Percentiles rank a stretch among this genome's conserved stretches.
phyloP scores from a whole-genome alignment of 23 tunicate species.

The Halocynthia roretzi region DNA sequence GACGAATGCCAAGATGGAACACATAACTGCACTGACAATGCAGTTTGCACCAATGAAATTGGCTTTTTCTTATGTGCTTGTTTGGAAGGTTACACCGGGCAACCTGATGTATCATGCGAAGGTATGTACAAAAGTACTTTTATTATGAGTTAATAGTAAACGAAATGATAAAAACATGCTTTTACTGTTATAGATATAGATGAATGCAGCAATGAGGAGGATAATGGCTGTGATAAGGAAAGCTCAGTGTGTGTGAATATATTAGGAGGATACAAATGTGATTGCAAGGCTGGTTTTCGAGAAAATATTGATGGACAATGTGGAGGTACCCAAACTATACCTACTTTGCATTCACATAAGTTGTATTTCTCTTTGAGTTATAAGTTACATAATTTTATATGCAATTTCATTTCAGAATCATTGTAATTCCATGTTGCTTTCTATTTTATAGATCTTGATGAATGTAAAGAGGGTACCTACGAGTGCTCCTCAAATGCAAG shows the following conservation, averaged over 20 bases:
- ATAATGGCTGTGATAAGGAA: not conserved
- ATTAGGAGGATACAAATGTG: conserved; percentile 4
- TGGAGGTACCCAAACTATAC: too few relatives aligned
- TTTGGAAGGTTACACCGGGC: conserved; percentile 34
- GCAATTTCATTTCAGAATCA: not conserved
- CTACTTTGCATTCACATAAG: not conserved
- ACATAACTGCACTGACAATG: conserved; percentile 23
- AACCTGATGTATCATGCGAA: too few relatives aligned
- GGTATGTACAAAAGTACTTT: too few relatives aligned
- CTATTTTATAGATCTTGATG: conserved; percentile 1
- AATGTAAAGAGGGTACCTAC: not conserved
- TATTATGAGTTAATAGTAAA: too few relatives aligned
- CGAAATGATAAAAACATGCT: too few relatives aligned
- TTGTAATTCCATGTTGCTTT: too few relatives aligned
- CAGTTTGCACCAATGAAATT: conserved; percentile 28
- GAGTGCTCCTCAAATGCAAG: not conserved
- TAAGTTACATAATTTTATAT: not conserved
- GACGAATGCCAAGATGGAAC: conserved; percentile 36
- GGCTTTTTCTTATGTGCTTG: conserved; percentile 45
- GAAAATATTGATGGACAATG: too few relatives aligned
- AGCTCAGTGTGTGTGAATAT: not conserved
- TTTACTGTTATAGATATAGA: not conserved
- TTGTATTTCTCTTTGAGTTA: not conserved
- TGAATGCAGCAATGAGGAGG: conserved; percentile 5
- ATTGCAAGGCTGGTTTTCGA: not conserved